Evolutionary conservation across 2,888 invertebrate species (phyloP), one percentile per base, ranked within the genome.

Genomic region (Cataglyphis cursor): DNA sequence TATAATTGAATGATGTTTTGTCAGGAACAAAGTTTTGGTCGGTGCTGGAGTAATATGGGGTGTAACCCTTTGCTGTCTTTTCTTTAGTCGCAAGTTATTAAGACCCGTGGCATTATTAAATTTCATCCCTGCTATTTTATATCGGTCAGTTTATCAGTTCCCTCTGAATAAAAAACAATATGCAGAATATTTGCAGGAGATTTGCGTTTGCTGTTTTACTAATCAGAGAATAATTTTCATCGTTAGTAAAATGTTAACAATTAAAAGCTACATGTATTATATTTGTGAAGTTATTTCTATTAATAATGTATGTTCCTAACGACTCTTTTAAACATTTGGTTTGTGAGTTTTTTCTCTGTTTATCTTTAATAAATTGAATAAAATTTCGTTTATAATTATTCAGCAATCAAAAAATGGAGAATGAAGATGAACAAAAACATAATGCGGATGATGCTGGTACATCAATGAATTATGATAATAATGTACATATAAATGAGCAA

Each of bases 381-480:
- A 75, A 62, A 64, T 72, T 78, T 48, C 38, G 12, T 75, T 80
- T 80, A 51, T 62, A 31, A 54, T 82, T 85, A 85, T 85, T 41
- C 38, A 93, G 92, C 75, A 91, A 91, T 73, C 84, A 90, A 81
- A 93, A 93, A 89, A 92, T 93, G 91, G 91, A 94, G 18, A 90
- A 90, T 44, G 90, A 92, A 35, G 92, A 93, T 35, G 89, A 92
- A 41, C 86, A 92, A 66, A 93, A 93, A 57, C 81, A 57, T 48
- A 85, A 87, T 70, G 44, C 59, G 10, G 88, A 88, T 31, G 89
- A 93, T 68, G 88, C 91, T 57, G 82, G 88, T 70, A 87, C 91
- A 78, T 85, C 93, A 75, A 85, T 90, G 15, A 85, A 89, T 12
- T 88, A 82, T 70, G 85, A 87, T 72, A 78, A 70, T 78, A 85